Evolutionary conservation across 2,797 vertebrate species (phyloP), one percentile per base, ranked within the genome.

Genomic region (Alouatta caraya): DNA sequence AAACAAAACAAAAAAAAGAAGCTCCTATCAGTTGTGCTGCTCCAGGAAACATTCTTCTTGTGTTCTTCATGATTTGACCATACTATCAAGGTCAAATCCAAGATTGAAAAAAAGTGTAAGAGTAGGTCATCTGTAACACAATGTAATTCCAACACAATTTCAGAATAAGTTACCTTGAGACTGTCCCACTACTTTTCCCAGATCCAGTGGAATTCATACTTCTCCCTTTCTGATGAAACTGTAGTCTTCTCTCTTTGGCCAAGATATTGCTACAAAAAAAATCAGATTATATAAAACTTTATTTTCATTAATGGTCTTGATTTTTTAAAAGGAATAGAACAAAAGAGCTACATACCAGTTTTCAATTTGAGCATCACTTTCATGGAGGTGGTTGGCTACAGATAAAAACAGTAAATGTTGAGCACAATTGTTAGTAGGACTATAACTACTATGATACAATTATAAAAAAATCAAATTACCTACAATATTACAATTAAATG

Each of bases 121-220:
- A 88, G 10, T 8, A 88, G 28, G 11, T 55, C 52, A 24, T 14
- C 44, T 37, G 33, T 14, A 52, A 15, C 28, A 91, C 55, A 64
- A 9, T 76, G 55, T 92, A 73, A 93, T 24, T 57, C 82, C 52
- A 59, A 15, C 14, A 9, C 44, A 76, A 93, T n/a, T 97, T 96
- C 76, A 90, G 70, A 95, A 33, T 42, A 92, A 55, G 91, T 98
- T 98, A 99, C 99, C 99, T 99, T 98, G 99, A 99, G 93, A 99
- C 99, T 1, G 99, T 99, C 33, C 99, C 98, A 28, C 99, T 99
- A 99, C 99, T 99, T 97, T 99, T 99, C 91, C 99, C 99, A 78
- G 99, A 99, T 79, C 99, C 99, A 0, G 99, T 99, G 7, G 99
- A 99, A 98, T 99, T 99, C 99, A 99, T 99, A 98, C 99, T 99